A percentile compares a stretch with the other conserved stretches of the same genome.
phyloP scores from a whole-genome alignment of 1,140 invertebrate species.

The Apis laboriosa region DNA sequence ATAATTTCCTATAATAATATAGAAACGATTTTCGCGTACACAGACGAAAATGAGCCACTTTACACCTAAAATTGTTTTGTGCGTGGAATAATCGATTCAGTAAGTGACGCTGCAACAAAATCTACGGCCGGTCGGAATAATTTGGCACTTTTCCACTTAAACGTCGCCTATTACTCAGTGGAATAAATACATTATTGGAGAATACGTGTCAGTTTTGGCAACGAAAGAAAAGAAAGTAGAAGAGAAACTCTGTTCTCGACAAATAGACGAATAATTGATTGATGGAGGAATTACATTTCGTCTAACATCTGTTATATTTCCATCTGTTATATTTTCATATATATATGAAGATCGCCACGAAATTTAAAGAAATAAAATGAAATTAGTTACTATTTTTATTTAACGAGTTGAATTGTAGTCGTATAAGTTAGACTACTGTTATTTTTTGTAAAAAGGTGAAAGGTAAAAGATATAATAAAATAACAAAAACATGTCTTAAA shows the following conservation, averaged over 20 bases:
- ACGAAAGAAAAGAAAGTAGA: not conserved
- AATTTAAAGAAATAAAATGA: no score
- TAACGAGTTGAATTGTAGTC: no score
- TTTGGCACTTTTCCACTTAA: conserved; percentile 48
- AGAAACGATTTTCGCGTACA: not conserved
- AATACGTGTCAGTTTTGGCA: conserved; percentile 24
- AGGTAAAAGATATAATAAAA: no score
- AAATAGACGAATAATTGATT: conserved; percentile 26
- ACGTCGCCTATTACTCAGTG: not conserved
- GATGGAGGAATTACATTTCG: not conserved
- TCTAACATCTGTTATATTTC: not conserved
- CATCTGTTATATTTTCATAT: not conserved
- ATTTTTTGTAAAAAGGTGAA: no score
- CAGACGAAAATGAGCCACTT: not conserved
- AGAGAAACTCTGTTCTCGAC: not conserved
- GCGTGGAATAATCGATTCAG: not conserved
- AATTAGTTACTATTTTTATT: no score
- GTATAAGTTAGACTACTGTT: no score
- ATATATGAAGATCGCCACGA: not conserved
- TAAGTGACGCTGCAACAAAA: not conserved
- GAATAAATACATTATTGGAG: conserved; percentile 38
- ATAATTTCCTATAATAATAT: not conserved
- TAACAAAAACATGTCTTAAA: no score
- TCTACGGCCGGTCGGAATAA: not conserved
- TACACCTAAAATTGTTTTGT: not conserved